phyloP scores from a whole-genome alignment of 2,797 vertebrate genomes.

The Melanotaenia parkinsoni region DNA sequence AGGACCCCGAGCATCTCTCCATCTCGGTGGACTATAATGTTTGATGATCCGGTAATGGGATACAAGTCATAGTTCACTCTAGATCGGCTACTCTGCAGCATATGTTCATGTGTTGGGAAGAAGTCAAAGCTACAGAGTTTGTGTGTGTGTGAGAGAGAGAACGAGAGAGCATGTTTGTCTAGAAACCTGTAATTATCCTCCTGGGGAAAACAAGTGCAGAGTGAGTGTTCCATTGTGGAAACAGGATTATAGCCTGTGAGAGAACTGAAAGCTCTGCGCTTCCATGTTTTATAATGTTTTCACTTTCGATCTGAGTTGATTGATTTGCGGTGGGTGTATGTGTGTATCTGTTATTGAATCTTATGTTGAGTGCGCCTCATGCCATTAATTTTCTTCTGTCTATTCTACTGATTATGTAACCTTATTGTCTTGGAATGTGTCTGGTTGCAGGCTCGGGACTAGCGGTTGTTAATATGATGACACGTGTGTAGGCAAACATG shows the following conservation, averaged over 20 bases:
- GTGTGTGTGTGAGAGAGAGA: not conserved
- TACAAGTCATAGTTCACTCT: constrained; percentile 59
- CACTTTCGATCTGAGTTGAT: constrained; percentile 85
- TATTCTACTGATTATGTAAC: constrained; percentile 47
- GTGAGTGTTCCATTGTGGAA: constrained; percentile 90
- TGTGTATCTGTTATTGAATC: constrained; percentile 24
- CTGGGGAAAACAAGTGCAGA: constrained; percentile 91
- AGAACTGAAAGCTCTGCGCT: constrained; percentile 82
- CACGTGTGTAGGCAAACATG: constrained; percentile 37
- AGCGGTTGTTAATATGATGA: constrained; percentile 96
- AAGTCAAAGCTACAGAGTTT: constrained; percentile 18
- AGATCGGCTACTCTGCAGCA: not conserved
- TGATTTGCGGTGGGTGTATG: constrained; percentile 13
- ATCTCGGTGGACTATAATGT: constrained; percentile 11
- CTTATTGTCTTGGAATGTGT: constrained; percentile 91
- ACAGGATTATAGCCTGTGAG: constrained; percentile 88
- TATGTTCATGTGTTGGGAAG: constrained; percentile 12
- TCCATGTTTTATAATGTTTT: constrained; percentile 81
- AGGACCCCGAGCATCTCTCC: constrained; percentile 35
- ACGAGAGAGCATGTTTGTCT: constrained; percentile 31
- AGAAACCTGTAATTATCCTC: constrained; percentile 90
- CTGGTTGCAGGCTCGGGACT: constrained; percentile 87
- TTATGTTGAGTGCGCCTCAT: constrained; percentile 18
- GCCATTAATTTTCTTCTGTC: constrained; percentile 45
- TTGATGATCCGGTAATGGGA: constrained; percentile 55